Conservation (phyloP, 2,797 vertebrate genomes). For the Bryconaethiops microstoma region DNA sequence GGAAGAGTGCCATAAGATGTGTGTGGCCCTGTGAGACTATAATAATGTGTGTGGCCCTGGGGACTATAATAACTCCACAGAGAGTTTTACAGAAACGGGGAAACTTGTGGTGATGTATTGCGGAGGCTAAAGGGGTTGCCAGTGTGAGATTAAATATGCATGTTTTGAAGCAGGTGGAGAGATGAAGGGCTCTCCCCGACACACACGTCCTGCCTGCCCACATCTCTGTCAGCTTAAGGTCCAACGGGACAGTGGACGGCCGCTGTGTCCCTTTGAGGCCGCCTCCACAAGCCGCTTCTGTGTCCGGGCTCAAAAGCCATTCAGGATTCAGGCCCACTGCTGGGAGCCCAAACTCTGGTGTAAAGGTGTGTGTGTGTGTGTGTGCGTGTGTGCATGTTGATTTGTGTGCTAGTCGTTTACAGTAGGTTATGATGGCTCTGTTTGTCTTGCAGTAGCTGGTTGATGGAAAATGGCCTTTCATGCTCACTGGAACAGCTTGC, state of each 20-base stretch:
- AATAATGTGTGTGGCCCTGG: too few species aligned
- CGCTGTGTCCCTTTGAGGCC: conserved; percentile 18
- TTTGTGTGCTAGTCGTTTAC: background rate
- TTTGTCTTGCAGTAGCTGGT: background rate
- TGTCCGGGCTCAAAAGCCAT: background rate
- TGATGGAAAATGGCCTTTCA: conserved; percentile 19
- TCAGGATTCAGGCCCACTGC: background rate
- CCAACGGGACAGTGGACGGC: conserved; percentile 25
- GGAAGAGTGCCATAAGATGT: too few species aligned
- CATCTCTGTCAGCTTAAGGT: conserved; percentile 1
- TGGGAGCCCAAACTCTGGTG: background rate
- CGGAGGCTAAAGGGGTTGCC: conserved; percentile 10
- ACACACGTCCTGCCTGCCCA: background rate
- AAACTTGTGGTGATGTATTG: conserved; percentile 26
- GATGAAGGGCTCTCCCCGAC: conserved; percentile 38
- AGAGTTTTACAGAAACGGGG: background rate
- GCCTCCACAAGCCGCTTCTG: background rate
- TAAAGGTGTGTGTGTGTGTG: background rate
- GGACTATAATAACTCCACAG: background rate
- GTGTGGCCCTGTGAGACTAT: too few species aligned
- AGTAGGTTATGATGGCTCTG: background rate
- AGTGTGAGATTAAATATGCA: conserved; percentile 49
- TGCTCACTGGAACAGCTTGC: conserved; percentile 36
- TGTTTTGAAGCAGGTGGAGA: conserved; percentile 41
- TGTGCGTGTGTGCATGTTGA: background rate